Percentiles rank a stretch among this genome's conserved stretches.
Conservation (phyloP, 2,888 invertebrate genomes). For the Callyntrura sp. region DNA sequence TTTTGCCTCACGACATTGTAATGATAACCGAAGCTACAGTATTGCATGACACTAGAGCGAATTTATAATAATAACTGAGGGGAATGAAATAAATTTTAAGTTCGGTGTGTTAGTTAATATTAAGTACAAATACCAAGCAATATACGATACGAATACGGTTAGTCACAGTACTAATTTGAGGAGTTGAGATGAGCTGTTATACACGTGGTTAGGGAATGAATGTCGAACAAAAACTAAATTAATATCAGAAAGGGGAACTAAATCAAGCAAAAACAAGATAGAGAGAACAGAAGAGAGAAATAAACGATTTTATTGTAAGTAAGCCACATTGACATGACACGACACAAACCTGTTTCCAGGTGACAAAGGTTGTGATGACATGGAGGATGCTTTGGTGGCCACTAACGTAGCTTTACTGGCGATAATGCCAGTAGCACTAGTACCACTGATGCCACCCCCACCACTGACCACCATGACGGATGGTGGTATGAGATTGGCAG, state of each 20-base stretch:
- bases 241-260: neutral
- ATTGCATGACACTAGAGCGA: too few species aligned
- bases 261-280: conserved; percentile 19
- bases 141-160: conserved; percentile 15
- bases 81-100: neutral
- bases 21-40: too few species aligned
- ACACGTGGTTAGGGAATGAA: neutral
- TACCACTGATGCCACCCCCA: conserved; percentile 41
- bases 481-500: conserved; percentile 25
- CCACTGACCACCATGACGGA: conserved; percentile 46
- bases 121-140: conserved; percentile 6
- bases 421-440: conserved; percentile 12
- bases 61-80: neutral
- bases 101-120: neutral
- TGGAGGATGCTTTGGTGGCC: conserved; percentile 68
- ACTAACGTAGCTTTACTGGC: conserved; percentile 27
- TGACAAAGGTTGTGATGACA: conserved; percentile 76
- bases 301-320: too few species aligned
- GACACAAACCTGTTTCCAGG: conserved; percentile 82
- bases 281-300: neutral
- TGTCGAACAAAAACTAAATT: neutral
- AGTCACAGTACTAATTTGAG: conserved; percentile 11
- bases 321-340: conserved; percentile 71
- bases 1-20: too few species aligned
- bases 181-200: neutral